Conservation (phyloP, 2,113 vertebrate species). For the Cacatua alba region DNA sequence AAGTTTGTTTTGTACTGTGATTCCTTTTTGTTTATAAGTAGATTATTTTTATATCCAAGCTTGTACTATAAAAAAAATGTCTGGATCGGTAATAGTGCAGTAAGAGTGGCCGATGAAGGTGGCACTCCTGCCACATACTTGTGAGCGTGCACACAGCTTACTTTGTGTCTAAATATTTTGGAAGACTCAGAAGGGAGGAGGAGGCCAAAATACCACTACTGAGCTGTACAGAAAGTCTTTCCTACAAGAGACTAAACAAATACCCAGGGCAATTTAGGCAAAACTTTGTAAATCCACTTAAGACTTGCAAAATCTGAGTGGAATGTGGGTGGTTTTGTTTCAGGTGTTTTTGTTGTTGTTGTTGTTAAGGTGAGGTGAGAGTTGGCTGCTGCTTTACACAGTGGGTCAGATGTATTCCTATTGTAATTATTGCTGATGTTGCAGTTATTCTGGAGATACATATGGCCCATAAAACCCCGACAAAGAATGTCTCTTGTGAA, state of each 20-base stretch:
- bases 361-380: conserved; percentile 22
- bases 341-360: conserved; percentile 1
- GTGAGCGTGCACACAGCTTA: conserved; percentile 28
- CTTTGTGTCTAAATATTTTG: conserved; percentile 30
- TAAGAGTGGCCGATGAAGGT: background rate
- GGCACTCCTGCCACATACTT: background rate
- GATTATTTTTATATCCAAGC: conserved; percentile 64
- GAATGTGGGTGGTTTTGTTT: conserved; percentile 14
- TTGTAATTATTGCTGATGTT: background rate
- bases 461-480: conserved; percentile 7
- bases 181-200: conserved; percentile 56
- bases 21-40: conserved; percentile 58
- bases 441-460: background rate
- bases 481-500: conserved; percentile 56
- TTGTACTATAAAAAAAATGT: conserved; percentile 26
- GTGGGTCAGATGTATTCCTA: background rate
- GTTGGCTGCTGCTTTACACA: conserved; percentile 40
- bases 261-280: conserved; percentile 41
- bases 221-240: conserved; percentile 57
- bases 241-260: conserved; percentile 51
- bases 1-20: conserved; percentile 54
- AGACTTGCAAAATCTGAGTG: conserved; percentile 51
- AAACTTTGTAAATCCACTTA: conserved; percentile 43
- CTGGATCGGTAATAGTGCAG: conserved; percentile 33
- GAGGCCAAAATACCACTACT: conserved; percentile 71